Conservation (phyloP, 2,797 vertebrate species). For the Phrynocephalus guinanensis region DNA sequence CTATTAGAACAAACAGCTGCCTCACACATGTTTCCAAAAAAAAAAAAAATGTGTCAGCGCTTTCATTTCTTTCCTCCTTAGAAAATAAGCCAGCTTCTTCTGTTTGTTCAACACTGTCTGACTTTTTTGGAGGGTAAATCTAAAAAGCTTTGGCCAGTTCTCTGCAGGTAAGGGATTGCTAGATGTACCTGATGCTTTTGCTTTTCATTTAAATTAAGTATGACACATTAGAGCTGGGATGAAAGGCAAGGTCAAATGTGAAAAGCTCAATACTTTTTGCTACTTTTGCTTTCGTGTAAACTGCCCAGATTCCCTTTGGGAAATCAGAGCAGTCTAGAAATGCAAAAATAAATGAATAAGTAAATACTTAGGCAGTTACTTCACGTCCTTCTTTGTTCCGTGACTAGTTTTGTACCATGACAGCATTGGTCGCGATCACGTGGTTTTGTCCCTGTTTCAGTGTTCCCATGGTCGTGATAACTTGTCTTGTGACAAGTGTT, state of each 20-base stretch:
- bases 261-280: not conserved
- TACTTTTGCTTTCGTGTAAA: no score
- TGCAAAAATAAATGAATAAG: no score
- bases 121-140: not conserved
- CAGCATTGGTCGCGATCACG: no score
- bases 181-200: not conserved
- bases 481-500: no score
- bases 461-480: no score
- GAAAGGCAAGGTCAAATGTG: not conserved
- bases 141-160: not conserved
- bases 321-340: no score
- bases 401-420: no score
- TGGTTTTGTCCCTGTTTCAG: no score
- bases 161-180: not conserved
- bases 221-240: not conserved
- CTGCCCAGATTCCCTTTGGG: no score
- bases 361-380: no score
- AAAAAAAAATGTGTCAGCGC: not conserved
- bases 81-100: not conserved
- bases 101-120: not conserved
- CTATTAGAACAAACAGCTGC: conserved; percentile 13
- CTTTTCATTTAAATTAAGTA: conserved; percentile 11
- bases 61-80: not conserved
- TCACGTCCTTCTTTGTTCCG: no score
- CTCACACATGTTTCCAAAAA: not conserved